Conservation (phyloP, 2,797 vertebrate species). For the Paratrypauchen microcephalus region DNA sequence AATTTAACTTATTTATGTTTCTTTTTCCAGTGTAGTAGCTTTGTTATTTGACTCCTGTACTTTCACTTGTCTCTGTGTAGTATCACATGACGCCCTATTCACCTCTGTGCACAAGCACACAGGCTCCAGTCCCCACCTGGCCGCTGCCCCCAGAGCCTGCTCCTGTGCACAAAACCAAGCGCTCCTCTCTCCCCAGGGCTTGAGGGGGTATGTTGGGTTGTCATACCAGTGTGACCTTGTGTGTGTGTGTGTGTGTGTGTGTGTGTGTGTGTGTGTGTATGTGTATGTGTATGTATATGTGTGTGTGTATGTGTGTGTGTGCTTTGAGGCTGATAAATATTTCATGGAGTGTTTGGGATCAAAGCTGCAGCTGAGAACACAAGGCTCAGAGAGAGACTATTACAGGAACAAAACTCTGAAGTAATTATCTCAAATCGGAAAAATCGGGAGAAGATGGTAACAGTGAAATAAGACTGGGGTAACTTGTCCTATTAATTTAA, state of each 20-base stretch:
- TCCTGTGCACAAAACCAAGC: neutral
- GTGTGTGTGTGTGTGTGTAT: neutral
- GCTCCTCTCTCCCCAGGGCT: neutral
- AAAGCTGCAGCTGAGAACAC: neutral
- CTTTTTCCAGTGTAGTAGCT: neutral
- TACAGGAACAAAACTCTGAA: neutral
- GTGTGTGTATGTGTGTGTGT: neutral
- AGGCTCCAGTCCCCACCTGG: neutral
- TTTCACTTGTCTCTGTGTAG: neutral
- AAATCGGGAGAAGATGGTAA: neutral
- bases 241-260: neutral
- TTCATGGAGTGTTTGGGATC: neutral
- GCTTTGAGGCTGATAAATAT: neutral
- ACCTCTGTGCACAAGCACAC: neutral
- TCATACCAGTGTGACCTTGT: neutral
- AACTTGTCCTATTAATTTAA: neutral
- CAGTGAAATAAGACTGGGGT: neutral
- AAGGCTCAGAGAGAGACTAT: neutral
- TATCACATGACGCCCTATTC: neutral
- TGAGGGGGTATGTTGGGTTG: neutral
- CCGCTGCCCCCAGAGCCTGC: neutral
- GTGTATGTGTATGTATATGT: neutral
- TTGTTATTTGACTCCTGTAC: neutral
- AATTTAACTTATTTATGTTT: neutral
- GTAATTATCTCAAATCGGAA: neutral